A percentile compares a stretch with the other conserved stretches of the same genome.
phyloP scores from a whole-genome alignment of 2,888 invertebrate species.

The Smittia aterrima region DNA sequence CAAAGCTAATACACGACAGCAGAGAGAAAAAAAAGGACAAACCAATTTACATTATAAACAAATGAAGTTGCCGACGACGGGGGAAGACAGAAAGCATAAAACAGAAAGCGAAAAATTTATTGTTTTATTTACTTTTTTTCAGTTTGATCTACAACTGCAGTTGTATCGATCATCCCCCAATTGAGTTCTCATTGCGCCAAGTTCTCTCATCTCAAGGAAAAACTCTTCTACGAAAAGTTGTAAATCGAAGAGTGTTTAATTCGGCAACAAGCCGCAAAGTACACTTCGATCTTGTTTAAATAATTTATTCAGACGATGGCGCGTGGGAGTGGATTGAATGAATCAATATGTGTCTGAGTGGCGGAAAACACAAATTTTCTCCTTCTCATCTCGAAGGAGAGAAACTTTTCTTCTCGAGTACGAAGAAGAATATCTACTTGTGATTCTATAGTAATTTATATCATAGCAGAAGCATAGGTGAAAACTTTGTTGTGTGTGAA shows the following conservation, averaged over 20 bases:
- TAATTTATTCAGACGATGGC: conserved; percentile 31
- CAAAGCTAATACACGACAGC: not conserved
- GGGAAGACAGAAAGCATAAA: not conserved
- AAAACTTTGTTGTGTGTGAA: not conserved
- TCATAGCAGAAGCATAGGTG: not conserved
- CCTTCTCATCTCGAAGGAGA: not conserved
- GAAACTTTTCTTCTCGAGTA: not conserved
- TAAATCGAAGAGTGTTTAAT: not conserved
- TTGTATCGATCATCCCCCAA: not conserved
- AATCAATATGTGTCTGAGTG: conserved; percentile 29
- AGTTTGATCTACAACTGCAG: not conserved
- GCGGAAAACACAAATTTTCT: conserved; percentile 18
- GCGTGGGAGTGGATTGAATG: not conserved
- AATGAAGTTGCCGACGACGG: not conserved
- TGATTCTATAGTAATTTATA: conserved; percentile 37
- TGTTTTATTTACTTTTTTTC: not conserved
- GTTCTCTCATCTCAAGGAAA: too few relatives aligned
- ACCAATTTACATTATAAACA: conserved; percentile 32
- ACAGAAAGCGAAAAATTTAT: not conserved
- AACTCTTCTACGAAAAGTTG: too few relatives aligned
- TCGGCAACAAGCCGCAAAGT: not conserved
- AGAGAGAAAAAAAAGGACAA: not conserved
- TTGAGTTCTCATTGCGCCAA: not conserved
- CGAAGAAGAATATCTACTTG: conserved; percentile 11
- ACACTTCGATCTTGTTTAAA: not conserved